Evolutionary conservation across 2,113 vertebrate species (phyloP).

Genomic region (Semnopithecus entellus): DNA sequence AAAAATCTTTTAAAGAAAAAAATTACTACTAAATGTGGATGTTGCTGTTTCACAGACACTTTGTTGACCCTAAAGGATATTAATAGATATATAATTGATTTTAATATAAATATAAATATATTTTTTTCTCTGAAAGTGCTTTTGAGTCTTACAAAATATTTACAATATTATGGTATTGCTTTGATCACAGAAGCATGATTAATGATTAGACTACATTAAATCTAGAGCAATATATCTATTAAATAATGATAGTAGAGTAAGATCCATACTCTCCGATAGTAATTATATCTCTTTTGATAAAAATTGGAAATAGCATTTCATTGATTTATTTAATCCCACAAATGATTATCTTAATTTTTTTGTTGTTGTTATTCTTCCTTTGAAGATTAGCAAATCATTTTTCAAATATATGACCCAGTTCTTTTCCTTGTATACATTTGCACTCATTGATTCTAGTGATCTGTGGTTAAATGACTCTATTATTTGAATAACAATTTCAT

Average conservation of each 20-base stretch:
- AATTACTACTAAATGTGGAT: not conserved
- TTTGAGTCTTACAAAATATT: not conserved
- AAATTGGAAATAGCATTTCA: not conserved
- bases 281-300: not conserved
- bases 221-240: not conserved
- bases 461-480: not conserved
- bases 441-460: not conserved
- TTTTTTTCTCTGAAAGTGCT: not conserved
- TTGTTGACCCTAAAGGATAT: not conserved
- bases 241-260: not conserved
- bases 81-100: not conserved
- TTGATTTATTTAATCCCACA: not conserved
- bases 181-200: not conserved
- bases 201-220: not conserved
- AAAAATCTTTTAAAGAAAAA: not conserved
- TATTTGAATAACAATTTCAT: not conserved
- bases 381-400: not conserved
- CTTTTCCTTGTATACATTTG: not conserved
- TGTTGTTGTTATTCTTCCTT: not conserved
- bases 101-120: not conserved
- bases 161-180: not conserved
- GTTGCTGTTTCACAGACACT: not conserved
- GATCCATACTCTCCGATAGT: not conserved
- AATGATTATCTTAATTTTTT: not conserved
- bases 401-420: not conserved